Evolutionary conservation across 2,113 vertebrate species (phyloP), one percentile per base, ranked within the genome.

Genomic region (Oncorhynchus mykiss): DNA sequence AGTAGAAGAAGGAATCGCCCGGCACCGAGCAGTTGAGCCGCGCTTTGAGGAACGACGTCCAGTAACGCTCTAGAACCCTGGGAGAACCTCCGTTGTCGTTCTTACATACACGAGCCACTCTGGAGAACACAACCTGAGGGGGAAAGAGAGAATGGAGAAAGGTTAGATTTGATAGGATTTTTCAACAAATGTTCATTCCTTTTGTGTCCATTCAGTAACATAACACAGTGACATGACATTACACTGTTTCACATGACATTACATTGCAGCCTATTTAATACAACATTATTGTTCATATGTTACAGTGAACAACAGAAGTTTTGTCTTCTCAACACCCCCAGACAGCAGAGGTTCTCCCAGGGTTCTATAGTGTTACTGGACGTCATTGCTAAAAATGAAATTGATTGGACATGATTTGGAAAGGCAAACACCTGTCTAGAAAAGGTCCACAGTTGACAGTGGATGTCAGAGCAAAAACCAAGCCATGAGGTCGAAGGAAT

Each of bases 31-130:
- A 99, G 85, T 96, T 97, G 75, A 99, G 95, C 57, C 97, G 94
- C 2, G 96, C 95, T 88, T 99, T 99, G 67, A 99, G 94, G 90
- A 99, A 99, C 0, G 97, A 98, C 0, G 96, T 99, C 97, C 97
- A 99, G 82, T 98, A 96, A 2, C 95, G 95, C 76, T 99, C 97
- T 84, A 99, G 92, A 67, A 96, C 97, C 64, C 97, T 87, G 0
- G 96, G 95, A 0, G 97, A 98, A 1, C 97, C 97, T 0, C 97
- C 97, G n/a, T 93, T 93, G 90, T 98, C 97, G 0, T 98, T 98
- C 88, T 98, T 98, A 67, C 97, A 99, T 13, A 99, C 96, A 0
- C 96, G 94, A 0, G 93, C 97, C n/a, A 97, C 97, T 0, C 96
- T 93, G 2, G 97, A 97, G 91, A 98, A 98, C 79, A 94, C 85